Percentiles rank a stretch among this genome's conserved stretches.
Evolutionary conservation across 2,888 invertebrate genomes (phyloP).

Genomic region (Acleris holmiana): DNA sequence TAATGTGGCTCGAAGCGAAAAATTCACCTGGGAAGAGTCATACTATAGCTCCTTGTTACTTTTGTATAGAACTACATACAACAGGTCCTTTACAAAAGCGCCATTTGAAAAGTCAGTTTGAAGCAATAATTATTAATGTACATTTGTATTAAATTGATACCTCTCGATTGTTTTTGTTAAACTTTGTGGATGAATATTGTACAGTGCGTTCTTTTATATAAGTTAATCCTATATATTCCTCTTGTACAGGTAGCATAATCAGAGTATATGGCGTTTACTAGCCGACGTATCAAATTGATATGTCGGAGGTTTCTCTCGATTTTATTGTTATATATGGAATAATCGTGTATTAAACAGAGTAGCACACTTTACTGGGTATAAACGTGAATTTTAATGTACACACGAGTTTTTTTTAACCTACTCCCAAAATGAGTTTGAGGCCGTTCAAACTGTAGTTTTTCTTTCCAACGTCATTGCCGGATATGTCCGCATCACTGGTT

Average conservation of each 20-base stretch:
- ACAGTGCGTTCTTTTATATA: conserved; percentile 33
- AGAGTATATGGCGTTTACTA: conserved; percentile 25
- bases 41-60: no score
- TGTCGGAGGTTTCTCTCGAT: conserved; percentile 24
- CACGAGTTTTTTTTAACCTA: no score
- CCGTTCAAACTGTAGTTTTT: no score
- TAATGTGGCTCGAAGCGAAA: no score
- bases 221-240: conserved; percentile 11
- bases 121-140: not conserved
- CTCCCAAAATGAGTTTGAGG: no score
- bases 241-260: conserved; percentile 24
- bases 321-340: conserved; percentile 30
- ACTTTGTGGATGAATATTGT: conserved; percentile 28
- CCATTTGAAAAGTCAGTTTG: no score
- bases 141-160: not conserved
- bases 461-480: no score
- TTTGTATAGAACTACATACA: no score
- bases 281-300: conserved; percentile 31
- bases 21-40: no score
- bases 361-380: conserved; percentile 9
- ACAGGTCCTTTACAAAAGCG: no score
- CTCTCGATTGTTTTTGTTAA: conserved; percentile 1
- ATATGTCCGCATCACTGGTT: no score
- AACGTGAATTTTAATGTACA: no score
- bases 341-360: conserved; percentile 27